phyloP scores from a whole-genome alignment of 2,113 vertebrate species.

The Guaruba guarouba region DNA sequence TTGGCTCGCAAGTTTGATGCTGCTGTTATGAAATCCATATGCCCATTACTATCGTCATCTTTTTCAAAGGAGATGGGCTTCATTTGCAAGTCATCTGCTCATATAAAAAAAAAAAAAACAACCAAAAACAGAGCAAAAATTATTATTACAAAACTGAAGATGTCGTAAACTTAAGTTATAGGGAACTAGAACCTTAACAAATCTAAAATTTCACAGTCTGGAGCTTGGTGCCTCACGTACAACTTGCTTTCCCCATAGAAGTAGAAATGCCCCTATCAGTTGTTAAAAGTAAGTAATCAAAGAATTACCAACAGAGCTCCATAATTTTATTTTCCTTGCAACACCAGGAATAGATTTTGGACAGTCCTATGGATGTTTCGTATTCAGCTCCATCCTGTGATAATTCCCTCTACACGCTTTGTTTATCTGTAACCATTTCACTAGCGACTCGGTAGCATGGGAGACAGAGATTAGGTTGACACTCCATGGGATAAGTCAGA shows the following conservation, averaged over 20 bases:
- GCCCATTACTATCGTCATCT: constrained; percentile 91
- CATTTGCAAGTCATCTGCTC: constrained; percentile 85
- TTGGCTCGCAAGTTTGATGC: constrained; percentile 90
- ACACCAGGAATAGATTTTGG: neutral
- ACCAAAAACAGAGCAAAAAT: neutral
- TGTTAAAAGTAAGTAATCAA: neutral
- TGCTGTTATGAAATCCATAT: constrained; percentile 91
- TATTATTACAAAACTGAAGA: neutral
- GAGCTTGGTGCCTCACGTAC: neutral
- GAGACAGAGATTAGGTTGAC: neutral
- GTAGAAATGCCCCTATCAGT: neutral
- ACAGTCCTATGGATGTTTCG: neutral
- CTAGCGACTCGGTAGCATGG: neutral
- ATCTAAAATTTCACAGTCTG: neutral
- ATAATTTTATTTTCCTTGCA: neutral
- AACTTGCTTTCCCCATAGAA: neutral
- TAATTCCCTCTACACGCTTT: neutral
- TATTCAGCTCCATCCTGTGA: neutral
- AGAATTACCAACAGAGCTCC: neutral
- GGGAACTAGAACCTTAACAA: neutral
- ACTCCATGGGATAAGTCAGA: neutral
- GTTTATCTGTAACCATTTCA: neutral
- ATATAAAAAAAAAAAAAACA: neutral
- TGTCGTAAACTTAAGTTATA: neutral
- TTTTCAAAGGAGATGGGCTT: constrained; percentile 89